Conservation (phyloP, 2,113 vertebrate genomes). For the Pica pica region DNA sequence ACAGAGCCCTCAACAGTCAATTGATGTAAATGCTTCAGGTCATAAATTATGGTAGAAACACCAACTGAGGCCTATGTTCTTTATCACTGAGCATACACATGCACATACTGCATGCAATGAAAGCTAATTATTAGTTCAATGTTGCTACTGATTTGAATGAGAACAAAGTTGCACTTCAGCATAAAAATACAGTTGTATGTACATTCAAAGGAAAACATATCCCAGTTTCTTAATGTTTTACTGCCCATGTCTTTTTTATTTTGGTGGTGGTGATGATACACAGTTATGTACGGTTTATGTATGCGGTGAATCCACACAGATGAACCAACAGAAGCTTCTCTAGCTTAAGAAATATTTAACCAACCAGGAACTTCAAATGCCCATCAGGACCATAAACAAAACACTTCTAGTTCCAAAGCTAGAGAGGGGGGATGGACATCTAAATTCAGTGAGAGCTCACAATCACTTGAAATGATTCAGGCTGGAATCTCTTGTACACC, state of each 20-base stretch:
- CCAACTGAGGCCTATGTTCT: rapidly evolving
- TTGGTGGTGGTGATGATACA: neutral
- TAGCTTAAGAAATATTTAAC: neutral
- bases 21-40: neutral
- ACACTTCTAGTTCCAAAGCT: neutral
- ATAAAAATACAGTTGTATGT: neutral
- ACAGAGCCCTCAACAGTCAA: neutral
- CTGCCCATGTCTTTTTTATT: neutral
- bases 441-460: neutral
- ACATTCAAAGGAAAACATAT: neutral
- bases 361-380: neutral
- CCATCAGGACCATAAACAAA: neutral
- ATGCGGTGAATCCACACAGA: neutral
- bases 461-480: neutral
- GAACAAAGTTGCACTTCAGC: neutral
- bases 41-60: neutral
- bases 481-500: neutral
- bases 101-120: neutral
- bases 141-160: neutral
- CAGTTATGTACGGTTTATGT: neutral
- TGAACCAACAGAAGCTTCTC: neutral
- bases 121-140: neutral
- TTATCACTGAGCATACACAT: neutral
- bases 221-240: neutral
- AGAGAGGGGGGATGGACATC: rapidly evolving